Base-by-base conservation (phyloP, 2,888 invertebrate species). In the Tethea ocularis region DNA sequence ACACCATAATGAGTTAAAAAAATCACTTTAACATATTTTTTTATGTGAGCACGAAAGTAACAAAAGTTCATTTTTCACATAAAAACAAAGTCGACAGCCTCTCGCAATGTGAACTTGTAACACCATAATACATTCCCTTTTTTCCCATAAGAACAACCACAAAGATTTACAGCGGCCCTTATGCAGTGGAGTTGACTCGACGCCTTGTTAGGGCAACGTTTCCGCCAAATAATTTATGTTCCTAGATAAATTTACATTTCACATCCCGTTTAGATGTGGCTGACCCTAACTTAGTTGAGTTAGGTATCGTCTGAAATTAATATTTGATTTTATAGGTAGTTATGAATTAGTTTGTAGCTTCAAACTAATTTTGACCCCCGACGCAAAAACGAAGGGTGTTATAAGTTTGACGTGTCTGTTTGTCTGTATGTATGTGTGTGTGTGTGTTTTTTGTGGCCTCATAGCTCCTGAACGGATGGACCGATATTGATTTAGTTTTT, bases 171-270 rank as follows among this genome's bases (percentile, higher is more conserved):
- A 66, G 62, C 64, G 59, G 61, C 59, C 62, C 62, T 51, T 68
- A 67, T 77, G 72, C 75, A 69, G 69, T 61, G 60, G 68, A 71
- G 71, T 72, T 77, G 72, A 71, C 69, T 74, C 63, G 74, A 74
- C 75, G 70, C 71, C 73, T 75, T 75, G 78, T 77, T 78, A 75
- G 72, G 73, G 71, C 65, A 69, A 77, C 58, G 54, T 51, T 52
- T 63, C 61, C 46, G 46, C 20, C 7, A 20, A 20, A 46, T 46
- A 46, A 46, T 46, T 46, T 46, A 46, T 66, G 64, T 69, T 68
- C 70, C 70, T 72, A 61, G 58, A 63, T 66, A 66, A 69, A 74
- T 72, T 74, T 73, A 74, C 73, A 73, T 73, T 68, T 63, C 64
- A 46, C 46, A 66, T 64, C 59, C 69, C 66, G 70, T 71, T 56